A percentile compares a stretch with the other conserved stretches of the same genome.
phyloP scores from a whole-genome alignment of 2,797 vertebrate species.

The Phylloscopus collybita region DNA sequence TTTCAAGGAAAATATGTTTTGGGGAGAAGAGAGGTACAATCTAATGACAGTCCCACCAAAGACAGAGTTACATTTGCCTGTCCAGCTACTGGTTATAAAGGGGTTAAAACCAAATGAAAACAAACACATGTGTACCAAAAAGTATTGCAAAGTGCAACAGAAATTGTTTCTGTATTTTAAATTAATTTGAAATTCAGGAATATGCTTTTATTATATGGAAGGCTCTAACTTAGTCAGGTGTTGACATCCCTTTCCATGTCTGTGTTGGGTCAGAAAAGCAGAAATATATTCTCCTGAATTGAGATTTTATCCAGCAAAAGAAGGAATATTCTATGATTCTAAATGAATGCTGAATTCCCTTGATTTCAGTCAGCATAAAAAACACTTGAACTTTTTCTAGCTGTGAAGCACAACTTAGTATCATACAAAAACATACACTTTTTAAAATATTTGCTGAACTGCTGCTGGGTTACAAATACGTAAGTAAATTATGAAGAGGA shows the following conservation, averaged over 20 bases:
- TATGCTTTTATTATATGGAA: not conserved
- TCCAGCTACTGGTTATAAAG: not conserved
- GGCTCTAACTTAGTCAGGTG: not conserved
- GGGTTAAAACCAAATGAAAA: not conserved
- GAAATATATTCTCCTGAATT: not conserved
- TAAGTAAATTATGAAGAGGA: not conserved
- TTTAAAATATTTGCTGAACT: not conserved
- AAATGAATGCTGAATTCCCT: not conserved
- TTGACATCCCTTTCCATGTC: not conserved
- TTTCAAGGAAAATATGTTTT: not conserved
- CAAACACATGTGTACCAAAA: not conserved
- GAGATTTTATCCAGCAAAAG: not conserved
- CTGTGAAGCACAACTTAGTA: not conserved
- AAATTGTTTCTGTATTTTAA: not conserved
- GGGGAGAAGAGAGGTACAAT: not conserved
- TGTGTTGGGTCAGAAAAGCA: not conserved
- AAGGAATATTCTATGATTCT: not conserved
- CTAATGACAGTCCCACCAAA: not conserved
- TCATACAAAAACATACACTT: not conserved
- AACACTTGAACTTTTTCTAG: not conserved
- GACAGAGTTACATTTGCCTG: not conserved
- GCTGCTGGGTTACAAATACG: not conserved
- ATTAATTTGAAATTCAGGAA: not conserved
- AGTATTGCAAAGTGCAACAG: not conserved
- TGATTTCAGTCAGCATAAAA: not conserved